A percentile compares a stretch with the other conserved stretches of the same genome.
phyloP scores from a whole-genome alignment of 2,797 vertebrate species.

The Tamandua tetradactyla region DNA sequence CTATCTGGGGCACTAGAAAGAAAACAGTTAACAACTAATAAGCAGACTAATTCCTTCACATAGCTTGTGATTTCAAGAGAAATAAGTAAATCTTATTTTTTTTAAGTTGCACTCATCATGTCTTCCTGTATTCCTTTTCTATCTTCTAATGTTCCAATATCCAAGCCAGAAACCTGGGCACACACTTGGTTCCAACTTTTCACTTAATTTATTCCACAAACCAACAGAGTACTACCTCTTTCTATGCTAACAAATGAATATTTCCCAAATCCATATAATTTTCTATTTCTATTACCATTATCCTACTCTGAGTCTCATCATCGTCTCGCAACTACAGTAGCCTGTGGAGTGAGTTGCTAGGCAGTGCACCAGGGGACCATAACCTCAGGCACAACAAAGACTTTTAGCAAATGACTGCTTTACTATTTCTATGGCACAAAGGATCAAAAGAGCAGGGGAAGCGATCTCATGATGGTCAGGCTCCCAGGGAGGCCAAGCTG shows the following conservation, averaged over 20 bases:
- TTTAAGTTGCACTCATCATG: not conserved
- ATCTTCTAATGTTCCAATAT: not conserved
- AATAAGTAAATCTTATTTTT: not conserved
- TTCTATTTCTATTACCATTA: not conserved
- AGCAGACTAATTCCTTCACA: not conserved
- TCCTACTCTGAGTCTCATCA: not conserved
- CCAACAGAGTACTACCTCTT: not conserved
- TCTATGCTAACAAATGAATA: not conserved
- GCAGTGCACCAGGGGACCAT: too few relatives aligned
- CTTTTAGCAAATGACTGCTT: too few relatives aligned
- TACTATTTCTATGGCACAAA: too few relatives aligned
- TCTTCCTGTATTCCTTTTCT: not conserved
- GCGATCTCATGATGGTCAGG: too few relatives aligned
- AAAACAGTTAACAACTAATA: not conserved
- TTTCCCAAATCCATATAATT: not conserved
- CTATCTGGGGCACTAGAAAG: not conserved
- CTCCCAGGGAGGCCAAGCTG: too few relatives aligned
- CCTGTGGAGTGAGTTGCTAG: too few relatives aligned
- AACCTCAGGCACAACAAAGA: too few relatives aligned
- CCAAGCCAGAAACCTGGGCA: not conserved
- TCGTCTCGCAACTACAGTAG: not conserved
- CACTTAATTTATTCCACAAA: not conserved
- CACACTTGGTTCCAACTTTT: not conserved
- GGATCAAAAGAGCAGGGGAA: too few relatives aligned
- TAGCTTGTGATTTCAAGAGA: not conserved